Conservation (phyloP, 2,888 invertebrate species). For the Desoria tigrina region DNA sequence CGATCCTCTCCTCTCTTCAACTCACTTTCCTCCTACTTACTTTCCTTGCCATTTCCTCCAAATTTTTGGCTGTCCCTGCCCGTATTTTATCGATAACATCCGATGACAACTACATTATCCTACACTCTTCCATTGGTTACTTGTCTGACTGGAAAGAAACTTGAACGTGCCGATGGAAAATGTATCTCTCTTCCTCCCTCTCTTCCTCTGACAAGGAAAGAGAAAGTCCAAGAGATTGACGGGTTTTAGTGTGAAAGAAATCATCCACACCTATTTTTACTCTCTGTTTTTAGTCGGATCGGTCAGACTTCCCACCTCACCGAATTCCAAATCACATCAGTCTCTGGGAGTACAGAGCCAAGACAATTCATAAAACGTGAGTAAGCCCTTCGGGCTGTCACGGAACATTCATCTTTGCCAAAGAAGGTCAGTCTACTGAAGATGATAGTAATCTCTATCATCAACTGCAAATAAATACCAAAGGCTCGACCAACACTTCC, state of each 20-base stretch:
- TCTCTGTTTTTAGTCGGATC: neutral
- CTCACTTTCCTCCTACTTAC: too few species aligned
- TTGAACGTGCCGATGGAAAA: conserved; percentile 1
- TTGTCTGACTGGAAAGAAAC: conserved; percentile 1
- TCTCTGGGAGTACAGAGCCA: neutral
- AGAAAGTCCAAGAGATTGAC: conserved; percentile 1
- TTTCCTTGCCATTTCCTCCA: too few species aligned
- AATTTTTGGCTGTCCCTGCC: conserved; percentile 21
- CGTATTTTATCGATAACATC: conserved; percentile 44
- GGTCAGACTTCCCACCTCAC: too few species aligned
- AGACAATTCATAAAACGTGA: conserved; percentile 10
- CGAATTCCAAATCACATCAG: too few species aligned
- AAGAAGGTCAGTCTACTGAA: conserved; percentile 2
- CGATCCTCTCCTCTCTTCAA: conserved; percentile 29
- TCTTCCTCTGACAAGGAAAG: too few species aligned
- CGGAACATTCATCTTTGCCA: conserved; percentile 3
- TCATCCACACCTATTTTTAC: neutral
- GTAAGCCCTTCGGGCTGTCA: conserved; percentile 2
- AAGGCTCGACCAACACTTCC: too few species aligned
- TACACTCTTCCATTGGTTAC: conserved; percentile 16
- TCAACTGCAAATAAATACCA: too few species aligned
- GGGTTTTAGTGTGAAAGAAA: neutral
- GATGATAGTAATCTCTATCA: too few species aligned
- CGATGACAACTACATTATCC: conserved; percentile 45
- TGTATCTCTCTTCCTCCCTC: neutral